Base-by-base conservation (phyloP, 2,113 vertebrate genomes). In the Pedionomus torquatus region DNA sequence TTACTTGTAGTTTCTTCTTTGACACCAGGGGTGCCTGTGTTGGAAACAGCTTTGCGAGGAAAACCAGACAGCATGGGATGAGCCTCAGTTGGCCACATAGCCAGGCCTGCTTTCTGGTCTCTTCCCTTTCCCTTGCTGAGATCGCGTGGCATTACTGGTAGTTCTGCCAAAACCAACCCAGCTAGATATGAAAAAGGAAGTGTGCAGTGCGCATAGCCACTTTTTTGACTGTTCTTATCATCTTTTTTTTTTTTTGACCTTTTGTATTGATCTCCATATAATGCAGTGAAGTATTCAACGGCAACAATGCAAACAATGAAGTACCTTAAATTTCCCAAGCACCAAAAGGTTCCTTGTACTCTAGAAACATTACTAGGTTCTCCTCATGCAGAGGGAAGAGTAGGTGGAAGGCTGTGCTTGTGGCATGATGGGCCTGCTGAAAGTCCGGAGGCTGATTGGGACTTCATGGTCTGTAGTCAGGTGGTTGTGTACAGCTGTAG, bases 401-500 rank as follows among this genome's bases (percentile, higher is more conserved):
- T 4, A 75, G n/a, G 61, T 71, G 35, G 16, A 78, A 75, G 23
- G 11, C 30, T 51, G 25, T 82, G 39, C 26, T 66, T 68, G 23
- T 31, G 57, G 11, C 8, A 17, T 71, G 74, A 54, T 7, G 13
- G 74, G 7, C 64, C 48, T 75, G 25, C 43, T 79, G 8, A 7
- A 61, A 85, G 48, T 85, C 49, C 17, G 17, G 52, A 20, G 55
- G 18, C 46, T 0, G 0, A 3, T 0, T 54, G 51, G 35, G 39
- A 33, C 43, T 18, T 66, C 8, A 31, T 25, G n/a, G 41, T 82
- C 78, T 55, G 26, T 39, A 44, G 39, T 71, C 33, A 39, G 12
- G 13, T 68, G 21, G 30, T 43, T 33, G 18, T 23, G 8, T 37
- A 25, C 14, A 51, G 0, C 23, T 68, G 6, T 14, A 60, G 35